A percentile compares a stretch with the other conserved stretches of the same genome.
These are phyloP conservation scores for Lampris megalopsis DNA, from an alignment of 2,113 vertebrate genomes.

Conservation along the genomic window DNA sequence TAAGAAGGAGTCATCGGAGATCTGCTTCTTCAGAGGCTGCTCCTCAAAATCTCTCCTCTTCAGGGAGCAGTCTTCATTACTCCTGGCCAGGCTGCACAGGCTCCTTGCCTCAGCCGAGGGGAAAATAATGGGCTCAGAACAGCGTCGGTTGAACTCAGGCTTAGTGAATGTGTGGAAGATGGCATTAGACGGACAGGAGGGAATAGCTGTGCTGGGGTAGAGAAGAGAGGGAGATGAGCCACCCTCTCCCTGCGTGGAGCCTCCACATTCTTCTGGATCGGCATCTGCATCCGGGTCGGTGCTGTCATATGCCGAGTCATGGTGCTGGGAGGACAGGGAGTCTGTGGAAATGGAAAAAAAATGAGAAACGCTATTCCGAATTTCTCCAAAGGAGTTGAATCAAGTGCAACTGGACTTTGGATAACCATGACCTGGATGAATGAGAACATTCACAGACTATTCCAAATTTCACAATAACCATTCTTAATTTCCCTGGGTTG, in stretches of 20 bases:
- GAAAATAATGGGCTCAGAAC: slow-evolving; percentile 88
- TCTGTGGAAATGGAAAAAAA: slow-evolving; percentile 76
- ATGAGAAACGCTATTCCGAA: not conserved
- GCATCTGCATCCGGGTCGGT: slow-evolving; percentile 88
- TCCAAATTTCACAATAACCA: not conserved
- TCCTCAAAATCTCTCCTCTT: slow-evolving; percentile 62
- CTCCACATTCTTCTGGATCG: slow-evolving; percentile 42
- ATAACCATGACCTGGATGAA: slow-evolving; percentile 7
- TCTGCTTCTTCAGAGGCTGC: slow-evolving; percentile 79
- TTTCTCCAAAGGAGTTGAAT: too few relatives aligned
- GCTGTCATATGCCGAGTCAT: slow-evolving; percentile 95
- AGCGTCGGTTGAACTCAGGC: slow-evolving; percentile 81
- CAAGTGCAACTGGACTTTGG: too few relatives aligned
- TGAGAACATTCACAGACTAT: too few relatives aligned
- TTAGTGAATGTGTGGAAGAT: slow-evolving; percentile 66
- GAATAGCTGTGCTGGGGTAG: slow-evolving; percentile 23
- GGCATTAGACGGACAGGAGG: slow-evolving; percentile 61
- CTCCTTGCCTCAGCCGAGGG: slow-evolving; percentile 52
- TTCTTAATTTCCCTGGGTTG: not conserved
- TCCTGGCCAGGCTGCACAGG: slow-evolving; percentile 83
- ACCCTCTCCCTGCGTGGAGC: not conserved
- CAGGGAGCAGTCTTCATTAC: slow-evolving; percentile 85
- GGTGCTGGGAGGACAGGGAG: slow-evolving; percentile 81
- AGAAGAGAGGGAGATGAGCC: slow-evolving; percentile 60
- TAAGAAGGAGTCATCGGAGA: slow-evolving; percentile 82